phyloP scores from a whole-genome alignment of 2,888 invertebrate species.

The Deroplatys truncata region DNA sequence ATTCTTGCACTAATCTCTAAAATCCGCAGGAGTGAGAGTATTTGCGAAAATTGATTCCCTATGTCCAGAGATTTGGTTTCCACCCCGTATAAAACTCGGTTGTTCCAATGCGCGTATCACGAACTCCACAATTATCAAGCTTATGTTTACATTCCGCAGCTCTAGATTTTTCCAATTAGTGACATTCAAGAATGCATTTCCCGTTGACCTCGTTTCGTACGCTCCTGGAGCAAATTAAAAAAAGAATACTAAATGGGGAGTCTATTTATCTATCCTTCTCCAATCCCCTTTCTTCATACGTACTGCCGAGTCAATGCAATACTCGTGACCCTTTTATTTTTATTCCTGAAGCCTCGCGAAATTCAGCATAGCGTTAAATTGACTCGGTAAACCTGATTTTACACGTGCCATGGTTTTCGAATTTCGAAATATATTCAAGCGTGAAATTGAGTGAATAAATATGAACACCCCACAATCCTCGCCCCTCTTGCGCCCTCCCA shows the following conservation, averaged over 20 bases:
- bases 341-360: not conserved
- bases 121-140: not conserved
- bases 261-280: not conserved
- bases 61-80: too few relatives aligned
- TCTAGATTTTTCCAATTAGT: not conserved
- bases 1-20: too few relatives aligned
- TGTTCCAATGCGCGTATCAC: too few relatives aligned
- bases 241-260: not conserved
- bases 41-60: too few relatives aligned
- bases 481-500: not conserved
- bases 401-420: conserved; percentile 15
- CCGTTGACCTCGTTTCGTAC: not conserved
- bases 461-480: not conserved
- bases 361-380: conserved; percentile 8
- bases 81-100: too few relatives aligned
- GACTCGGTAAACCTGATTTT: conserved; percentile 14
- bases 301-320: not conserved
- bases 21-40: too few relatives aligned
- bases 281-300: not conserved
- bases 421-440: conserved; percentile 14
- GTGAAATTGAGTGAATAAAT: conserved; percentile 18
- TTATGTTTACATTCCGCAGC: not conserved
- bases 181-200: not conserved
- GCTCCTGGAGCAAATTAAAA: not conserved
- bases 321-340: not conserved